Base-by-base conservation (phyloP, 2,797 vertebrate species). In the Oryzias sinensis region DNA sequence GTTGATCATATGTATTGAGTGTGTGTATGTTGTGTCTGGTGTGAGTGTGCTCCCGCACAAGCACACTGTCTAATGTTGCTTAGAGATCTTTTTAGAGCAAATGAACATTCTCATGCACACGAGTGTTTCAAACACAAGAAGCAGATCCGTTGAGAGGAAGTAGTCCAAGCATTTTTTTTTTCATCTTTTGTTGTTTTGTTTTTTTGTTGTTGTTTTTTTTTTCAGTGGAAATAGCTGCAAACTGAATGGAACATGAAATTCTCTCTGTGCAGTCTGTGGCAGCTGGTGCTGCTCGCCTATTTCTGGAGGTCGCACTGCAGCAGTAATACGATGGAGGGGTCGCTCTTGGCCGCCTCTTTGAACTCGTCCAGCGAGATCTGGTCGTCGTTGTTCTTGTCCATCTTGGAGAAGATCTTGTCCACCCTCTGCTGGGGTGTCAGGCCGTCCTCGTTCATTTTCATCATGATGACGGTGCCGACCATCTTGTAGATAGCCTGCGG, bases 61-160 rank as follows among this genome's bases (percentile, higher is more conserved):
- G 56, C 79, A 64, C 69, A 59, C 71, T 40, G 58, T 56, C 55
- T 56, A 54, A 56, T 76, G 62, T 77, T 74, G 60, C 69, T 76
- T 86, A 82, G 89, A 81, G 79, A 78, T 86, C 70, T 93, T 94
- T 95, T 93, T 92, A 95, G 91, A 96, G 95, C 95, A 96, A 95
- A 95, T 94, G 33, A 94, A 98, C 95, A 98, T 98, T 99, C 94
- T 98, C 97, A 98, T 98, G 97, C 97, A 99, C 95, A 99, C 96
- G 68, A 97, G 97, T 99, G 96, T 99, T 97, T 98, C 94, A 98
- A 97, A 98, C 95, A 99, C 97, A 97, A 95, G 94, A 99, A 99
- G 97, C 97, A 93, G 94, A 96, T 98, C 95, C 95, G 94, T 97
- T 96, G 93, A 96, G 95, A 97, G 95, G 93, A 96, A 95, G 95